Evolutionary conservation across 2,113 vertebrate species (phyloP).

Genomic region (Periophthalmodon schlosseri): DNA sequence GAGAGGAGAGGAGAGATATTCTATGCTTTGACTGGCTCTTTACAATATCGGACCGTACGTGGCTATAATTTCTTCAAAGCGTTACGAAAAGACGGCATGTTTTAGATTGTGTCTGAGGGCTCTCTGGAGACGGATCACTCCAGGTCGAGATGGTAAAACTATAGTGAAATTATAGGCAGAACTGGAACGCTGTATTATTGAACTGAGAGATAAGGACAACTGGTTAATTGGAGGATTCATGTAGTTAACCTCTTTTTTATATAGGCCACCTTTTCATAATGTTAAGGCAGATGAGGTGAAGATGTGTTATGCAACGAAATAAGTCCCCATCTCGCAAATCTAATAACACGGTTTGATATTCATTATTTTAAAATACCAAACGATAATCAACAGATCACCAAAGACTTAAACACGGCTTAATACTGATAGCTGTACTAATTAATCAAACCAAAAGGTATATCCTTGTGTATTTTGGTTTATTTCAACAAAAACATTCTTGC

Average conservation of each 20-base stretch:
- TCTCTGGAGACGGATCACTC: slow-evolving; percentile 56
- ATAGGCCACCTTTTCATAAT: not conserved
- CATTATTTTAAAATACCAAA: too few relatives aligned
- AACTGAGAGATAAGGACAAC: slow-evolving; percentile 47
- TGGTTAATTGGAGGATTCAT: slow-evolving; percentile 47
- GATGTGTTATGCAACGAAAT: not conserved
- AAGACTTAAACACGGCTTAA: too few relatives aligned
- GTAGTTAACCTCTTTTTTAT: slow-evolving; percentile 23
- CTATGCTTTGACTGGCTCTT: slow-evolving; percentile 50
- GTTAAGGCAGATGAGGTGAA: not conserved
- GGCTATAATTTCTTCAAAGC: slow-evolving; percentile 56
- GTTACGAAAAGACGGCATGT: slow-evolving; percentile 58
- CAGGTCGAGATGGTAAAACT: slow-evolving; percentile 39
- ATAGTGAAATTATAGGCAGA: slow-evolving; percentile 63
- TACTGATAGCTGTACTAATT: too few relatives aligned
- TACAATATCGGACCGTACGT: slow-evolving; percentile 44
- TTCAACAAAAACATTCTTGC: too few relatives aligned
- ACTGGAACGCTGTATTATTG: slow-evolving; percentile 35
- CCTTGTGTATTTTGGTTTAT: too few relatives aligned
- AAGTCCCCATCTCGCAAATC: not conserved
- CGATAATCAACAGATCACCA: too few relatives aligned
- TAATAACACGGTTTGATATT: not conserved
- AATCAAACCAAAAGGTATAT: too few relatives aligned
- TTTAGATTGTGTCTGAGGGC: slow-evolving; percentile 66
- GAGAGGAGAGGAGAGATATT: slow-evolving; percentile 44